phyloP scores from a whole-genome alignment of 2,888 invertebrate genomes.

The Lysandra bellargus region DNA sequence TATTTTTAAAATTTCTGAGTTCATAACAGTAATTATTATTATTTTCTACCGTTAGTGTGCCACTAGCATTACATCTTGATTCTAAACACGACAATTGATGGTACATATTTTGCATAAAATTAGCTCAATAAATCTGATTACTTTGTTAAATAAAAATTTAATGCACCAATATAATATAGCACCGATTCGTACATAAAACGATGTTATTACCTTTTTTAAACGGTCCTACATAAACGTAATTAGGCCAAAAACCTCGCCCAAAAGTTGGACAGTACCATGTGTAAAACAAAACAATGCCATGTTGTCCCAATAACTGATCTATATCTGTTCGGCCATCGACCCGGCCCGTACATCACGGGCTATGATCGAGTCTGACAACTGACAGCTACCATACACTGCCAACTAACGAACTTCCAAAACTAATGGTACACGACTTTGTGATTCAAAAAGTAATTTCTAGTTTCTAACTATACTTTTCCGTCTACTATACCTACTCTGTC shows the following conservation, averaged over 20 bases:
- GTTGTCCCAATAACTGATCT: slow-evolving; percentile 26
- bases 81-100: too few relatives aligned
- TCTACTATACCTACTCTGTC: background rate
- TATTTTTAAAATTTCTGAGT: too few relatives aligned
- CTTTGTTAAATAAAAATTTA: too few relatives aligned
- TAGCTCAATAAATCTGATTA: too few relatives aligned
- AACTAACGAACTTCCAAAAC: background rate
- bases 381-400: slow-evolving; percentile 15
- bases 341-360: background rate
- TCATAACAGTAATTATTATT: too few relatives aligned
- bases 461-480: background rate
- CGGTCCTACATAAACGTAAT: background rate
- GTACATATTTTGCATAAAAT: too few relatives aligned
- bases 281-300: slow-evolving; percentile 25
- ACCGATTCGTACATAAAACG: too few relatives aligned
- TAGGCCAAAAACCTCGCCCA: background rate
- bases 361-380: slow-evolving; percentile 20
- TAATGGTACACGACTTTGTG: background rate
- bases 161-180: too few relatives aligned
- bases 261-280: background rate
- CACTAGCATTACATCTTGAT: too few relatives aligned
- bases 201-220: too few relatives aligned
- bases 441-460: background rate
- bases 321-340: slow-evolving; percentile 17
- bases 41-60: too few relatives aligned